Conservation (phyloP, 1,140 invertebrate genomes). For the Diuraphis noxia region DNA sequence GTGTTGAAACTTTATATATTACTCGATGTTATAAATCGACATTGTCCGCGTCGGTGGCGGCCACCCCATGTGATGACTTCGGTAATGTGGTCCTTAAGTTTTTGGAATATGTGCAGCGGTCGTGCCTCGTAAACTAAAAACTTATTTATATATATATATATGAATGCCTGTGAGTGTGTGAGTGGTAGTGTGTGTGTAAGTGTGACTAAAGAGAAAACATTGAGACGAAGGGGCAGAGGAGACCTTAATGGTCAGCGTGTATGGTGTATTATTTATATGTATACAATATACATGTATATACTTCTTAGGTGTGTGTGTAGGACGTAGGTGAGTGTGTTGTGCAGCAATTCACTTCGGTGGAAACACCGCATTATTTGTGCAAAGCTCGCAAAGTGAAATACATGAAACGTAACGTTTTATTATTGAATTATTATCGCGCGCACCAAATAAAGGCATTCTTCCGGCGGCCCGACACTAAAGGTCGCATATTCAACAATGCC, state of each 20-base stretch:
- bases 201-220: not conserved
- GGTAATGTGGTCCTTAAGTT: conserved; percentile 26
- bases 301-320: too few relatives aligned
- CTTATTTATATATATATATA: not conserved
- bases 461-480: not conserved
- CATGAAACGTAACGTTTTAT: conserved; percentile 8
- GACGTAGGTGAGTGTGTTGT: not conserved
- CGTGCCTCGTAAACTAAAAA: conserved; percentile 19
- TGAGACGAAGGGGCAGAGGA: not conserved
- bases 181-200: too few relatives aligned
- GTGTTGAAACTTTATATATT: conserved; percentile 21
- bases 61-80: not conserved
- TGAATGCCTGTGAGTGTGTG: too few relatives aligned
- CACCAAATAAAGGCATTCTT: conserved; percentile 7
- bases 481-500: not conserved
- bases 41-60: not conserved
- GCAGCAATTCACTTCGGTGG: conserved; percentile 1
- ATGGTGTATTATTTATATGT: not conserved
- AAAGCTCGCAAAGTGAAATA: not conserved
- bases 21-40: conserved; percentile 22
- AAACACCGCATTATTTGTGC: not conserved
- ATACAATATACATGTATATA: not conserved
- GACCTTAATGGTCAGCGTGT: not conserved
- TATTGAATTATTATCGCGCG: not conserved
- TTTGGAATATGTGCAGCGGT: conserved; percentile 1